Evolutionary conservation across 2,113 vertebrate genomes (phyloP), one percentile per base, ranked within the genome.

Genomic region (Aldabrachelys gigantea): DNA sequence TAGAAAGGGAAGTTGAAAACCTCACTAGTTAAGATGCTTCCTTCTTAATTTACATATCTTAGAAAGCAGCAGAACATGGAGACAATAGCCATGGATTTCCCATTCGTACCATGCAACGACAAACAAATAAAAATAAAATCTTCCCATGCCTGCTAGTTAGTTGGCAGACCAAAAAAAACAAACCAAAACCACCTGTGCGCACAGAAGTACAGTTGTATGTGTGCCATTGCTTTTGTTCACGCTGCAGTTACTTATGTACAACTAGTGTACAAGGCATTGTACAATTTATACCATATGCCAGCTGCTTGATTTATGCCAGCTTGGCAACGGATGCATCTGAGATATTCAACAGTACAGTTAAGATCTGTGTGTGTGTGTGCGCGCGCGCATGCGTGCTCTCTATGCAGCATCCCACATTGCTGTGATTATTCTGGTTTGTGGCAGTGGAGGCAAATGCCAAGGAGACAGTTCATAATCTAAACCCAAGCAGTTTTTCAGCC

Each of bases 21-120:
- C 10, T 14, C 50, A 54, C 50, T 21, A 38, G 35, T 72, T 72
- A 72, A 72, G 35, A n/a, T 72, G 38, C 19, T 72, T 19, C 9
- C n/a, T 72, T 38, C 9, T n/a, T 72, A 72, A 38, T 72, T 38
- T 72, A 38, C n/a, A n/a, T 38, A 72, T 38, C 65, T n/a, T 35
- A 38, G 65, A 69, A 69, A 69, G 65, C 65, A 38, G 65, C 35
- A 21, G 35, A 69, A 21, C n/a, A 38, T 16, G 1, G 31, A 17
- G 21, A 69, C 35, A 69, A n/a, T 9, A 38, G 19, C 1, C n/a
- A 38, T 21, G 35, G 35, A 38, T 22, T 38, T n/a, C 35, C 65
- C 35, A n/a, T 49, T 31, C 1, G 0, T 1, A 57, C 19, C 53
- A 10, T 6, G 0, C 13, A 72, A 31, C 0, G 7, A 24, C 1